Evolutionary conservation across 2,113 vertebrate species (phyloP).

Genomic region (Campylorhamphus procurvoides): DNA sequence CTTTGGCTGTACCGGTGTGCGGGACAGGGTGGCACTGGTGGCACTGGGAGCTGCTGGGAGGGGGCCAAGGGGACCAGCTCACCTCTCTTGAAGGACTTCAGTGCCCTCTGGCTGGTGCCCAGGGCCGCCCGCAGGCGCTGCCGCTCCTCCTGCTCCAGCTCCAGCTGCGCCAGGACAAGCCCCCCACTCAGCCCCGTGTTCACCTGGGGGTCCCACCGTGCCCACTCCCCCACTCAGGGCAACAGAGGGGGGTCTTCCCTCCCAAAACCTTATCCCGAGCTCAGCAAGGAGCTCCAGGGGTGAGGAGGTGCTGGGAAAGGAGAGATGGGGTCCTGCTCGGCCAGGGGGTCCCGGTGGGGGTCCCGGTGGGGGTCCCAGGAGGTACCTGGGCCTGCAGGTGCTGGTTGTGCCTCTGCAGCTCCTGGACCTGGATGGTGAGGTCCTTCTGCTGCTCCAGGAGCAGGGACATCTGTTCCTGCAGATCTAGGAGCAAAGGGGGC

Average conservation of each 20-base stretch:
- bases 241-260: no score
- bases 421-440: slow-evolving; percentile 68
- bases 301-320: neutral
- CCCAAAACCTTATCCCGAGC: neutral
- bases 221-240: neutral
- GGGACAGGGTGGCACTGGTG: neutral
- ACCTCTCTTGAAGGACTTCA: slow-evolving; percentile 81
- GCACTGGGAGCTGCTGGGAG: neutral
- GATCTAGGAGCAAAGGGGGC: slow-evolving; percentile 44
- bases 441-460: slow-evolving; percentile 77
- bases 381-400: slow-evolving; percentile 76
- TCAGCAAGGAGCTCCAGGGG: neutral
- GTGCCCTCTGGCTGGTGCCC: slow-evolving; percentile 64
- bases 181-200: fast-evolving
- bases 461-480: slow-evolving; percentile 74
- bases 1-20: neutral
- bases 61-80: neutral
- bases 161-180: slow-evolving; percentile 46
- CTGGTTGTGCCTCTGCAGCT: slow-evolving; percentile 64
- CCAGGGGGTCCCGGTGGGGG: fast-evolving
- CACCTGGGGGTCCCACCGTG: fast-evolving
- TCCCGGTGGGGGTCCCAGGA: neutral
- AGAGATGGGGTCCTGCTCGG: neutral
- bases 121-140: slow-evolving; percentile 65
- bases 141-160: slow-evolving; percentile 65